A percentile compares a stretch with the other conserved stretches of the same genome.
Evolutionary conservation across 2,113 vertebrate genomes (phyloP).

Genomic region (Machaerirhynchus nigripectus): DNA sequence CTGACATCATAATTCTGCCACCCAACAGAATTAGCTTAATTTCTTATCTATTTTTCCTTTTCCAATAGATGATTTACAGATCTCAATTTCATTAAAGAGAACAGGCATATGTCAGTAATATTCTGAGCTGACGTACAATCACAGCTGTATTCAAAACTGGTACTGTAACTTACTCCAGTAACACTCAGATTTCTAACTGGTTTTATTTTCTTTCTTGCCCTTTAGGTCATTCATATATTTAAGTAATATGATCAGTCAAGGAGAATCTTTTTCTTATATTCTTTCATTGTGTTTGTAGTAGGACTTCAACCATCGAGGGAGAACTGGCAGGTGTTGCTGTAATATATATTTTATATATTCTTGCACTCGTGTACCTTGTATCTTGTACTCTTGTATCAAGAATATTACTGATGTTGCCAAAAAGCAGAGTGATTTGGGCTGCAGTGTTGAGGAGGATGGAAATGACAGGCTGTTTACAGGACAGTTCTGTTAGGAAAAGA

Average conservation of each 20-base stretch:
- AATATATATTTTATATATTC: background rate
- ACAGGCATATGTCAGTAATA: background rate
- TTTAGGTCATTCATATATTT: background rate
- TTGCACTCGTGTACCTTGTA: background rate
- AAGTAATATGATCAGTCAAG: background rate
- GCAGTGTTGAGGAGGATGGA: background rate
- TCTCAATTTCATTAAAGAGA: conserved; percentile 28
- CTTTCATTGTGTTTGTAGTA: background rate
- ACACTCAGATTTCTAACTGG: background rate
- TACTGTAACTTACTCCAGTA: background rate
- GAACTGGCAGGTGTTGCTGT: background rate
- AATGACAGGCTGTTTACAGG: background rate
- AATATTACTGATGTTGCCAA: background rate
- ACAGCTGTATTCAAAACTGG: background rate
- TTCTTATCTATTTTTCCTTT: conserved; percentile 22
- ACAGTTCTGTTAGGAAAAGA: background rate
- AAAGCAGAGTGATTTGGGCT: background rate
- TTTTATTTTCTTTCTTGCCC: conserved; percentile 2
- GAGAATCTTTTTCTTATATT: background rate
- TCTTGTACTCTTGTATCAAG: background rate
- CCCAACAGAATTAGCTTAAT: conserved; percentile 5
- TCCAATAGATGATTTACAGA: background rate
- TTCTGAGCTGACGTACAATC: background rate
- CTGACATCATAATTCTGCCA: conserved; percentile 35
- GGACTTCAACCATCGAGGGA: background rate